Percentiles rank a stretch among this genome's conserved stretches.
phyloP scores from a whole-genome alignment of 2,113 vertebrate species.

The Plecotus auritus region DNA sequence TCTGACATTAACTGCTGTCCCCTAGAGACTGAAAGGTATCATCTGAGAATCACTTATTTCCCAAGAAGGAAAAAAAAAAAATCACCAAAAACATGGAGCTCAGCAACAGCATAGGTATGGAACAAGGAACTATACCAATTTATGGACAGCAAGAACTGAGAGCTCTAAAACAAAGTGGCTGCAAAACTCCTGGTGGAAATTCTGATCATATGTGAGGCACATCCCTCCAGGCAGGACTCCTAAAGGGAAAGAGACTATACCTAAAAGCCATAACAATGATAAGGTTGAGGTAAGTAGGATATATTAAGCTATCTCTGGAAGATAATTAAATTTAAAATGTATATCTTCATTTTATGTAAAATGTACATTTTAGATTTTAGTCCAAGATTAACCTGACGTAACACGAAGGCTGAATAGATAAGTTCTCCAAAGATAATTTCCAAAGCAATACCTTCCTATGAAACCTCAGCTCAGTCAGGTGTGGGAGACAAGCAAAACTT shows the following conservation, averaged over 20 bases:
- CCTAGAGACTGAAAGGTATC: neutral
- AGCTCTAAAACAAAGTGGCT: neutral
- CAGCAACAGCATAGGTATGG: neutral
- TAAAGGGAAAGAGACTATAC: neutral
- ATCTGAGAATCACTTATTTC: neutral
- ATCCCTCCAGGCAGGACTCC: neutral
- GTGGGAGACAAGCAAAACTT: neutral
- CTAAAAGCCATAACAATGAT: neutral
- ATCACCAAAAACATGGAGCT: neutral
- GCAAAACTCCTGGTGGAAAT: neutral
- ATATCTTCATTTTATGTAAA: neutral
- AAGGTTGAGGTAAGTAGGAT: neutral
- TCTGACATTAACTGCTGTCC: neutral
- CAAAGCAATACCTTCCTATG: neutral
- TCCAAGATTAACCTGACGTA: neutral
- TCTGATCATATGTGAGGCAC: neutral
- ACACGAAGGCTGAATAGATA: neutral
- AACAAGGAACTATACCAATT: neutral
- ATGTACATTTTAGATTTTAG: constrained; percentile 14
- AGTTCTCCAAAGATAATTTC: neutral
- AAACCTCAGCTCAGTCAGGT: neutral
- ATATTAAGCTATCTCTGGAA: neutral
- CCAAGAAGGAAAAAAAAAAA: neutral
- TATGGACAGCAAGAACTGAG: neutral
- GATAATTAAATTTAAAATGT: neutral